Base-by-base conservation (phyloP, 64 coral and sea anemone species). In the Actinia tenebrosa region DNA sequence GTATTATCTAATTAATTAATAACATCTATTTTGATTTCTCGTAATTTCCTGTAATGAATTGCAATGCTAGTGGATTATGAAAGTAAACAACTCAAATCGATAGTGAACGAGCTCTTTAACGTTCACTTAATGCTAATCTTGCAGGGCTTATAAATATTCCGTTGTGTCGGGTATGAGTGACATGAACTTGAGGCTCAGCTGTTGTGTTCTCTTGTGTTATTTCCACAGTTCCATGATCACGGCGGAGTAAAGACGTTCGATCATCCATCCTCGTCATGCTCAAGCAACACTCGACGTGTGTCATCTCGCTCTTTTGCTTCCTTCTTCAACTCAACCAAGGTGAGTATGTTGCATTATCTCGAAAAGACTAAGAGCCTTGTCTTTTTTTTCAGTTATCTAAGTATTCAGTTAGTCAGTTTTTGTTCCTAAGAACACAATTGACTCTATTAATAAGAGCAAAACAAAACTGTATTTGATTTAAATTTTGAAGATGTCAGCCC, bases 1-100 rank as follows among this genome's bases (percentile, higher is more conserved):
- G 56, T 58, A 66, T 66, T 23, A 23, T n/a, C 6, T 8, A 66
- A 66, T 66, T 66, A 20, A 66, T 66, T 66, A 0, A 0, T 7
- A 66, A 10, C 63, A 20, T 66, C 4, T 9, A 66, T 66, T 25
- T 66, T 66, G 63, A 66, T 66, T 66, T 66, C 9, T 23, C 63
- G 63, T 66, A 66, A 66, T 66, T 66, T 66, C 63, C 63, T 66
- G 63, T 66, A 66, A 66, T 66, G 22, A 66, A 66, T 66, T 66
- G 63, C 19, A 66, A 66, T 66, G n/a, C 19, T 66, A 23, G 63
- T 66, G 63, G n/a, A 66, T 66, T 23, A 25, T 66, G 63, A 66
- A 66, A 23, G 63, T 23, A 66, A 66, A 66, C 63, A 66, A 14
- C 63, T 23, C 63, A 66, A 10, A 66, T 66, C 19, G 63, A 20